Evolutionary conservation across 2,888 invertebrate genomes (phyloP), one percentile per base, ranked within the genome.

Genomic region (Tetramorium bicarinatum): DNA sequence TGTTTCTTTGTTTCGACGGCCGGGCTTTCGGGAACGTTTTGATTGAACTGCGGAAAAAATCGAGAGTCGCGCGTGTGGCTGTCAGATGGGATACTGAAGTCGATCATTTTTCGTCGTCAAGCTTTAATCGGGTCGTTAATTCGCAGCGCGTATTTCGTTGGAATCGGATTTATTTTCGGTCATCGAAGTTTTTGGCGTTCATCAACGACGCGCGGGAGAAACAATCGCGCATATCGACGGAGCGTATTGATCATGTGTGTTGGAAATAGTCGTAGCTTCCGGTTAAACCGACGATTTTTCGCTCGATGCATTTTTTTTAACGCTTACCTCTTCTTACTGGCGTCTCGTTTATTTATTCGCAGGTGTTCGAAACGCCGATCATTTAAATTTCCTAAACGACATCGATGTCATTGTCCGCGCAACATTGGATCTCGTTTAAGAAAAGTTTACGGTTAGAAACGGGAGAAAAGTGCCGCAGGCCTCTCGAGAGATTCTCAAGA

Each of bases 101-200:
- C 49, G 69, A 61, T 71, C 21, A 87, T 87, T 80, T 82, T 83
- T 69, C 71, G 56, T 21, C 52, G 56, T 85, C 41, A 75, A 79
- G 75, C 76, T 62, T 61, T 67, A 61, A 66, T n/a, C 62, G 54
- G 61, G 1, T 80, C 80, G 82, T 88, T 87, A 84, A 69, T 47
- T 54, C 15, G 15, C 59, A 25, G 49, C 47, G 44, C 54, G 56
- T 62, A 72, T 54, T 75, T 77, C 62, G 59, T 11, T 34, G n/a
- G 41, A 81, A 61, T 81, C 66, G 21, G 59, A 85, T 77, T 79
- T 87, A 82, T 87, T 34, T 34, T 34, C 29, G 29, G 29, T 34
- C 72, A 71, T 7, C 13, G 8, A 81, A 84, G 49, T 79, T 88
- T 87, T 83, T 59, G 61, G 44, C 54, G 47, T 77, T 64, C 47